Evolutionary conservation across 2,113 vertebrate genomes (phyloP), one percentile per base, ranked within the genome.

Genomic region (Cnemophilus loriae): DNA sequence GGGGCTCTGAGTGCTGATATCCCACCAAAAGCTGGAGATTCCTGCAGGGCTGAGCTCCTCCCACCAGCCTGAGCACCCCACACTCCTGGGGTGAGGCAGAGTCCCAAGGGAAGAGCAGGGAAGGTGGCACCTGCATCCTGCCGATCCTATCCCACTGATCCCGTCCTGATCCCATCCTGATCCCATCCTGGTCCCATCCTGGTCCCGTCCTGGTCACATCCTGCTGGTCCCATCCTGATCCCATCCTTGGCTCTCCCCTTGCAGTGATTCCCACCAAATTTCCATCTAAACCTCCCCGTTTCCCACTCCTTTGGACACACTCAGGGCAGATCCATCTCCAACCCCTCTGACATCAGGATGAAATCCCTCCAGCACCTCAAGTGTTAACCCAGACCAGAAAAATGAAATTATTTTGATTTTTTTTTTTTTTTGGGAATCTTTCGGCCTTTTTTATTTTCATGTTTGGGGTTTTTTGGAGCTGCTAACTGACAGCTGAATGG

Each of bases 401-500:
- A 81, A 33, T 28, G 1, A 13, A 27, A 35, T 30, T 1, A 26
- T 13, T 39, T 37, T 46, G 13, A n/a, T 44, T 22, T n/a, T 56
- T 23, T 71, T 59, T 56, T 30, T 23, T 56, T 57, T 24, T 35
- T 1, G 6, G 41, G 32, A 82, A 16, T 35, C 26, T 68, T 69
- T 82, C 5, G 1, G 32, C 15, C 26, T 37, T 33, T 77, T 56
- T 86, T 24, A 39, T 57, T 35, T 47, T 32, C 24, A 15, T 28
- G 4, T 70, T 93, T 84, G 59, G 28, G 28, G 30, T 30, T 88
- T 90, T 47, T 70, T 10, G 11, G 74, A 80, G 80, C 78, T 77
- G 84, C 46, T 57, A 86, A 80, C 64, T 91, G 96, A 91, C 92
- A 65, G 93, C 85, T 47, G 84, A 94, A 86, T 27, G 88, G 86